Evolutionary conservation across 2,888 invertebrate species (phyloP).

Genomic region (Mesorhabditis belari): DNA sequence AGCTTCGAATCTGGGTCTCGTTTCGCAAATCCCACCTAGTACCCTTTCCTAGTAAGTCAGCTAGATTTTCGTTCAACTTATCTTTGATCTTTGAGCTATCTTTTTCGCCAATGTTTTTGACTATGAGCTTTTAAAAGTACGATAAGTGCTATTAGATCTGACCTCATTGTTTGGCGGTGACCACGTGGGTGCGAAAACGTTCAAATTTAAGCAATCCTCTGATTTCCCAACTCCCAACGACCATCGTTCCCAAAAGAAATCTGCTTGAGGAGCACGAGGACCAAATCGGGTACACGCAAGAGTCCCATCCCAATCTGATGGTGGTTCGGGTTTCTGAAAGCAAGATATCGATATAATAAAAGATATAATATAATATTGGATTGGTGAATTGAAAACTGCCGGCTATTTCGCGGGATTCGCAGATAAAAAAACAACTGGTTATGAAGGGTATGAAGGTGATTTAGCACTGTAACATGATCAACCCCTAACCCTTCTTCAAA

Average conservation of each 20-base stretch:
- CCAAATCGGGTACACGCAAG: constrained; percentile 25
- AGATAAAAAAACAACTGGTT: no score
- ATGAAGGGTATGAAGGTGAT: no score
- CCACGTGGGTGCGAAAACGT: constrained; percentile 43
- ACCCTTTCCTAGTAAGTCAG: no score
- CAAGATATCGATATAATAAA: neutral
- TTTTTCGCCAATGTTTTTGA: no score
- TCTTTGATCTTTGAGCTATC: no score
- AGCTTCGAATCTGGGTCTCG: no score
- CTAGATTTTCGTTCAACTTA: no score
- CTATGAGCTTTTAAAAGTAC: neutral
- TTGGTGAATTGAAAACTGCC: no score
- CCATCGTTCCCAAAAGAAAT: constrained; percentile 34
- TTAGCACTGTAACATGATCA: no score
- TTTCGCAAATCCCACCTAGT: no score
- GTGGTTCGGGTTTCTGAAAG: constrained; percentile 32
- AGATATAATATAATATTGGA: neutral
- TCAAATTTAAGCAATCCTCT: constrained; percentile 45
- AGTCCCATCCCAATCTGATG: constrained; percentile 36
- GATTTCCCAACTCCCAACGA: constrained; percentile 30
- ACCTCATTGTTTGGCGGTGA: constrained; percentile 6
- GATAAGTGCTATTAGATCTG: neutral
- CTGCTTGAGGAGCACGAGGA: constrained; percentile 34
- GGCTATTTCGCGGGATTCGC: no score
- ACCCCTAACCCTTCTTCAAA: no score